Percentiles rank a stretch among this genome's conserved stretches.
These are phyloP conservation scores for Yasuhikotakia modesta DNA, from an alignment of 2,797 vertebrate species.

Conservation along the genomic window DNA sequence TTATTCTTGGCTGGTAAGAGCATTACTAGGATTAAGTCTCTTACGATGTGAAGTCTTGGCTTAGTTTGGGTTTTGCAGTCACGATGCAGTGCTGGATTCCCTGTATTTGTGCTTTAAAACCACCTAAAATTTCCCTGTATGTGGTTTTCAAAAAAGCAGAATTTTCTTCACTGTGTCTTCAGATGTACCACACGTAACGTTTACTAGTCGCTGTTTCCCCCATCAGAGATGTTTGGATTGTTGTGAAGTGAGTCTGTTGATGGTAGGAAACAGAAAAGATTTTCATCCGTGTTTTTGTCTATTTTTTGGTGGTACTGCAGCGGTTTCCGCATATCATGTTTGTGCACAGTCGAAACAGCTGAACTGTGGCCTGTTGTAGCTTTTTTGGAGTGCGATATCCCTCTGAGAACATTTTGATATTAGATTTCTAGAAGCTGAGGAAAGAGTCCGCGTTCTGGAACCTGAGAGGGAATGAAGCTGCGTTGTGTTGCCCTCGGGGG, in stretches of 20 bases:
- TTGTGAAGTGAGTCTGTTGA: conserved; percentile 27
- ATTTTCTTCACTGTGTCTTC: background rate
- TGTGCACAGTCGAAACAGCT: conserved; percentile 22
- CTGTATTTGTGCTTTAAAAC: conserved; percentile 12
- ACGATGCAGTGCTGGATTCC: conserved; percentile 26
- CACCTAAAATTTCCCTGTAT: conserved; percentile 15
- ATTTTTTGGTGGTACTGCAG: background rate
- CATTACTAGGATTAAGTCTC: conserved; percentile 78
- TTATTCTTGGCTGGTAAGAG: conserved; percentile 77
- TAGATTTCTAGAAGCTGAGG: conserved; percentile 32
- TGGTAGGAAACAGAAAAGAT: background rate
- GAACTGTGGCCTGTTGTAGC: conserved; percentile 19
- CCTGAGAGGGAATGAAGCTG: conserved; percentile 39
- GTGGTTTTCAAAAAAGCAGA: conserved; percentile 6
- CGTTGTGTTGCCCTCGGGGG: conserved; percentile 13
- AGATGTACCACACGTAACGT: conserved; percentile 9
- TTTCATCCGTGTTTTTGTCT: background rate
- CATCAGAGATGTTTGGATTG: conserved; percentile 26
- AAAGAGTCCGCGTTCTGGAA: conserved; percentile 43
- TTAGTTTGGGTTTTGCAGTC: conserved; percentile 32
- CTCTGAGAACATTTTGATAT: conserved; percentile 42
- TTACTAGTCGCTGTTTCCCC: conserved; percentile 5
- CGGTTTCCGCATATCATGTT: background rate
- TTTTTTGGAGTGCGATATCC: conserved; percentile 33
- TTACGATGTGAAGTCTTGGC: conserved; percentile 46